Evolutionary conservation across 2,888 invertebrate genomes (phyloP).

Genomic region (Hipparchia sbordonii): DNA sequence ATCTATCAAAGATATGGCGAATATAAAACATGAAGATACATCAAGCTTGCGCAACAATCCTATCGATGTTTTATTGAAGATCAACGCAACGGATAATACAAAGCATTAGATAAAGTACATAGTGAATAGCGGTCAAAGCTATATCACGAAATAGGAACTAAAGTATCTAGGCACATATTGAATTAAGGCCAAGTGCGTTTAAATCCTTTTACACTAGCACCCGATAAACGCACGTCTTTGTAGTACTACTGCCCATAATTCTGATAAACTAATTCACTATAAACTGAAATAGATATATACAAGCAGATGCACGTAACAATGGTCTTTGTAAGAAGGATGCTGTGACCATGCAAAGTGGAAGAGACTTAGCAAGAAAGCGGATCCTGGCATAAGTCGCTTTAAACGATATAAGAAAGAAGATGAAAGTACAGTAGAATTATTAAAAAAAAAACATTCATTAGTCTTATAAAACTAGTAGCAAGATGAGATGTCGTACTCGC

Average conservation of each 20-base stretch:
- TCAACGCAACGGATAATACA: conserved; percentile 28
- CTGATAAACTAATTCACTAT: not conserved
- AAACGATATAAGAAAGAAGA: too few relatives aligned
- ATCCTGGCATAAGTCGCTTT: too few relatives aligned
- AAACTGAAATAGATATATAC: not conserved
- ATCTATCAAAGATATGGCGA: conserved; percentile 3
- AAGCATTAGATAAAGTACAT: conserved; percentile 24
- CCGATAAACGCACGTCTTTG: not conserved
- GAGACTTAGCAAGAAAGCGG: too few relatives aligned
- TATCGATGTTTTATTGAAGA: conserved; percentile 14
- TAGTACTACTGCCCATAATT: not conserved
- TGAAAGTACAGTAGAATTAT: too few relatives aligned
- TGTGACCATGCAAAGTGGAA: too few relatives aligned
- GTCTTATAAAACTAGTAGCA: too few relatives aligned
- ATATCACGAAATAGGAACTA: conserved; percentile 34
- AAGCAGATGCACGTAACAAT: too few relatives aligned
- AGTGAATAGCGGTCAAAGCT: conserved; percentile 29
- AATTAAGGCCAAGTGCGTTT: conserved; percentile 59
- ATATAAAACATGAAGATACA: conserved; percentile 15
- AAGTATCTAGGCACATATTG: conserved; percentile 52
- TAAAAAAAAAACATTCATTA: too few relatives aligned
- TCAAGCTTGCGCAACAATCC: conserved; percentile 2
- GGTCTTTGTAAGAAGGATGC: too few relatives aligned
- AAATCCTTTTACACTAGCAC: conserved; percentile 1
- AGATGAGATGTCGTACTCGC: too few relatives aligned